Conservation (phyloP, 64 coral and sea anemone species). For the Stylophora pistillata region DNA sequence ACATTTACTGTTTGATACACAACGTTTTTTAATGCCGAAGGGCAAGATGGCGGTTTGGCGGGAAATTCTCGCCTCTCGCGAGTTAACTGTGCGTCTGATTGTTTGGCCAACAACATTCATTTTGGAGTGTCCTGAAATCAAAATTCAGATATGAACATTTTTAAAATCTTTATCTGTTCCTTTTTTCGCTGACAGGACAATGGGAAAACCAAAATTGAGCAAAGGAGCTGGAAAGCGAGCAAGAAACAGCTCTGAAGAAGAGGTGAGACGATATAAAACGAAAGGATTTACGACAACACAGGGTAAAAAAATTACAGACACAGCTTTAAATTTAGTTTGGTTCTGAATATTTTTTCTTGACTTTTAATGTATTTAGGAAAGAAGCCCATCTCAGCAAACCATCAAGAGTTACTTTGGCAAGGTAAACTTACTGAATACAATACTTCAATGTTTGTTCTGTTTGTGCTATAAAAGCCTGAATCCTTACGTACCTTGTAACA, state of each 20-base stretch:
- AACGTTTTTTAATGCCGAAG: not conserved
- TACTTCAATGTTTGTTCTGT: too few relatives aligned
- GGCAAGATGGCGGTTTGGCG: constrained; percentile 3
- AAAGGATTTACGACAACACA: not conserved
- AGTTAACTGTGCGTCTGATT: not conserved
- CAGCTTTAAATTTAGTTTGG: not conserved
- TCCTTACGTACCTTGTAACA: too few relatives aligned
- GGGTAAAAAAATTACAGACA: not conserved
- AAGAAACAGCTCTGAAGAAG: constrained; percentile 41
- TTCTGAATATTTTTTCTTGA: not conserved
- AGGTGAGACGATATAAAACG: not conserved
- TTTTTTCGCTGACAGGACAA: not conserved
- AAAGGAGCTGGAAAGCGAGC: constrained; percentile 23
- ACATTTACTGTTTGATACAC: constrained; percentile 11
- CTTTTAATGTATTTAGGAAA: constrained; percentile 20
- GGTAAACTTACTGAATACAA: not conserved
- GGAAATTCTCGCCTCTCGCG: not conserved
- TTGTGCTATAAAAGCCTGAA: too few relatives aligned
- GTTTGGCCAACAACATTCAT: not conserved
- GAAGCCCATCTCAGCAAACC: constrained; percentile 37
- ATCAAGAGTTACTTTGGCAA: constrained; percentile 54
- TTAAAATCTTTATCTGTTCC: not conserved
- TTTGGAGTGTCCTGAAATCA: not conserved
- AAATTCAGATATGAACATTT: not conserved
- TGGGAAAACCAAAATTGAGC: constrained; percentile 1